Base-by-base conservation (phyloP, 2,797 vertebrate genomes). In the Melanotaenia maccullochi region DNA sequence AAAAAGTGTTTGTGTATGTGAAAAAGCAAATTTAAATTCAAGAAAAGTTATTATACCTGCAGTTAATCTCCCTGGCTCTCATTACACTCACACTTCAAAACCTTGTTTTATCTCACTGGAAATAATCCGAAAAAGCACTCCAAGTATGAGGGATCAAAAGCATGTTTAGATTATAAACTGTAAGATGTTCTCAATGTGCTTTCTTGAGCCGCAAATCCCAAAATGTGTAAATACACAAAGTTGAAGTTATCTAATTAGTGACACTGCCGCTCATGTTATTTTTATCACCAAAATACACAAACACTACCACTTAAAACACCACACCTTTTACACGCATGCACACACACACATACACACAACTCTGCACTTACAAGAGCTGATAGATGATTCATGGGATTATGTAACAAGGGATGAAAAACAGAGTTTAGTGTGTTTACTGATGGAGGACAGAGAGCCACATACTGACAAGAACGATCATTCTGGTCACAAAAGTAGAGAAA, bases 321-420 rank as follows among this genome's bases (percentile, higher is more conserved):
- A 33, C 6, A 2, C 30, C 30, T 30, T 30, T 30, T 5, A 30
- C 30, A 30, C 30, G 5, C 9, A 71, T 58, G 68, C 55, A 40
- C 42, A 62, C 49, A 44, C 28, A 57, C 30, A 2, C 62, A 71
- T 49, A 40, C 42, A 62, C 49, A 44, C 28, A 56, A 67, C 40
- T 68, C 59, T 64, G 60, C 78, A 64, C 68, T 76, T 78, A 86
- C 84, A 63, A 85, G 54, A 72, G 71, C 84, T 66, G 86, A 88
- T 76, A 57, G 82, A 86, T 90, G 86, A 90, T 80, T 90, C 89
- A 89, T 18, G 57, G 59, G 56, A 69, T 91, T 90, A 88, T 66
- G 66, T 75, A 90, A 92, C 70, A 66, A 35, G 56, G 25, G 54
- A 73, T 78, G 30, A 84, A 73, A 74, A 84, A 68, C 52, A 71